phyloP scores from a whole-genome alignment of 2,888 invertebrate species.

The Morpho deidamia region DNA sequence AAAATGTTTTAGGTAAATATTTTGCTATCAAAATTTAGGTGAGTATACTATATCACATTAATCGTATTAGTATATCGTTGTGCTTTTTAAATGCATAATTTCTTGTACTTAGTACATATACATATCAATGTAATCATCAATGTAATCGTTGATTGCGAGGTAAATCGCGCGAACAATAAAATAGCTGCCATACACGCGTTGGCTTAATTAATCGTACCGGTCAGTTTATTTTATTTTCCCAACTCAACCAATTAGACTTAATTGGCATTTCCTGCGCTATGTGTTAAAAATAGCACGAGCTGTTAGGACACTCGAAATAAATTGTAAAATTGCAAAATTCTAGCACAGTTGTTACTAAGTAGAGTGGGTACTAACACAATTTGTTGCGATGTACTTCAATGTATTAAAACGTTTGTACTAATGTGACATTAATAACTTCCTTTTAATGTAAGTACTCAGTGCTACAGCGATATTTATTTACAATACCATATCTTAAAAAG shows the following conservation, averaged over 20 bases:
- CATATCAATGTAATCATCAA: not conserved
- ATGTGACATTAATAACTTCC: not conserved
- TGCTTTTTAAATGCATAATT: too few species aligned
- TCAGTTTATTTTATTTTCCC: constrained; percentile 29
- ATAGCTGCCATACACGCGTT: constrained; percentile 20
- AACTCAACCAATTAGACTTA: constrained; percentile 32
- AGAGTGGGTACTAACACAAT: not conserved
- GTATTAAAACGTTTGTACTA: not conserved
- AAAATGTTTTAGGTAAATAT: too few species aligned
- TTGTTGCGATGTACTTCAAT: not conserved
- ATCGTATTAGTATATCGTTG: too few species aligned
- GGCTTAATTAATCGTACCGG: constrained; percentile 27
- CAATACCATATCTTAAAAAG: too few species aligned
- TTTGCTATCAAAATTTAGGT: too few species aligned
- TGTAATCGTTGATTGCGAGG: constrained; percentile 2
- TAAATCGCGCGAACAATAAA: constrained; percentile 31
- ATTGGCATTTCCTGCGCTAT: constrained; percentile 32
- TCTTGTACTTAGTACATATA: too few species aligned
- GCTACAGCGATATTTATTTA: too few species aligned
- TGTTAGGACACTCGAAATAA: constrained; percentile 25
- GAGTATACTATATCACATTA: too few species aligned
- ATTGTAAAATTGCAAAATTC: constrained; percentile 16
- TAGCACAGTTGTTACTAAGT: constrained; percentile 10
- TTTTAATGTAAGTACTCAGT: not conserved
- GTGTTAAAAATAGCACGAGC: constrained; percentile 29